A percentile compares a stretch with the other conserved stretches of the same genome.
phyloP scores from a whole-genome alignment of 2,888 invertebrate genomes.

The Drosophila leonis region DNA sequence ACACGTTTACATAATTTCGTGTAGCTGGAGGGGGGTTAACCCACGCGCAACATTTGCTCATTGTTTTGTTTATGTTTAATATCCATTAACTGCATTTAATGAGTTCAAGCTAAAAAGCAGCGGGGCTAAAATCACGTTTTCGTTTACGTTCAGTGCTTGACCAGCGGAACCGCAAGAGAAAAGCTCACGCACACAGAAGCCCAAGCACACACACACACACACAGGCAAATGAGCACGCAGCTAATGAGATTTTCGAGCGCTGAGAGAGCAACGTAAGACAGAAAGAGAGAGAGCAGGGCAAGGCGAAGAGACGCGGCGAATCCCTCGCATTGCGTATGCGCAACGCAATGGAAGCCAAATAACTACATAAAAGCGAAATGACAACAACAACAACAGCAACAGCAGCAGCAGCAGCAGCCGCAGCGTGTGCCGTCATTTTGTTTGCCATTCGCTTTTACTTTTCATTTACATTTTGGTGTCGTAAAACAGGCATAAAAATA shows the following conservation, averaged over 20 bases:
- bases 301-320: neutral
- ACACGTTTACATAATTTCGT: slow-evolving; percentile 32
- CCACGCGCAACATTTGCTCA: slow-evolving; percentile 50
- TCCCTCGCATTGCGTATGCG: slow-evolving; percentile 58
- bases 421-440: slow-evolving; percentile 1
- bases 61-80: slow-evolving; percentile 67
- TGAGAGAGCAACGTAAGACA: slow-evolving; percentile 15
- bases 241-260: slow-evolving; percentile 34
- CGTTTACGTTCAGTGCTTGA: slow-evolving; percentile 36
- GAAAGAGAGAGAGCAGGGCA: neutral
- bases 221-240: slow-evolving; percentile 25
- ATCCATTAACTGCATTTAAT: slow-evolving; percentile 74
- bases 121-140: slow-evolving; percentile 37
- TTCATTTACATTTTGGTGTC: slow-evolving; percentile 53
- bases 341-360: slow-evolving; percentile 54
- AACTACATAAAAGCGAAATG: slow-evolving; percentile 48
- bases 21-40: slow-evolving; percentile 9
- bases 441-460: slow-evolving; percentile 54
- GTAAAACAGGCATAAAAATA: slow-evolving; percentile 36
- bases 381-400: slow-evolving; percentile 11
- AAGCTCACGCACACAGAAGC: slow-evolving; percentile 20
- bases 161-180: slow-evolving; percentile 41
- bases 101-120: slow-evolving; percentile 52
- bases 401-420: neutral
- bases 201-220: neutral